phyloP scores from a whole-genome alignment of 2,797 vertebrate species.

The Cetoscarus ocellatus region DNA sequence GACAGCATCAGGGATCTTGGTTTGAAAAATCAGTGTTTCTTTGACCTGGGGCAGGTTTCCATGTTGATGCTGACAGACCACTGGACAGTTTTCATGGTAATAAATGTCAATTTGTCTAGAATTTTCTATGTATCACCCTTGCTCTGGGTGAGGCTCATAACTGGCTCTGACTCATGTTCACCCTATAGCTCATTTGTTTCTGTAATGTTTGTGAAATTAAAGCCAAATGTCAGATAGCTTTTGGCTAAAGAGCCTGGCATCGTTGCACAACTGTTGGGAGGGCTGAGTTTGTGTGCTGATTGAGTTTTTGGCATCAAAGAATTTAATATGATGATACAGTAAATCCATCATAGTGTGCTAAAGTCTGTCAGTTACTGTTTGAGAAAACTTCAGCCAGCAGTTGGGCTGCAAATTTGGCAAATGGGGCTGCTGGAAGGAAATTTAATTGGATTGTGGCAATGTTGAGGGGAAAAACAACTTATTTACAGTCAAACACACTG shows the following conservation, averaged over 20 bases:
- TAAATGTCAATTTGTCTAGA: not conserved
- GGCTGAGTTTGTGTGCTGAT: constrained; percentile 2
- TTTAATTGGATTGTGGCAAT: not conserved
- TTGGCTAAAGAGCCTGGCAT: constrained; percentile 20
- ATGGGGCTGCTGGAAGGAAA: not conserved
- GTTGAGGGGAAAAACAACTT: not conserved
- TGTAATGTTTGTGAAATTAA: constrained; percentile 22
- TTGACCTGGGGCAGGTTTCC: constrained; percentile 20
- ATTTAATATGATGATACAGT: constrained; percentile 18
- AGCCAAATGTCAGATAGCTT: constrained; percentile 31
- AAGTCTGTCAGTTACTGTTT: constrained; percentile 26
- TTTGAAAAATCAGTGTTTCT: constrained; percentile 29
- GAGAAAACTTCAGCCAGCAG: not conserved
- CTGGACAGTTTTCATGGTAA: constrained; percentile 3
- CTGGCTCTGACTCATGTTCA: not conserved
- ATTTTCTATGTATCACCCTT: not conserved
- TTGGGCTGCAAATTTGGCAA: not conserved
- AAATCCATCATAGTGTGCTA: constrained; percentile 24
- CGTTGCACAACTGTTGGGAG: not conserved
- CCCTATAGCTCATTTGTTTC: constrained; percentile 3
- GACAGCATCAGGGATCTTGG: not conserved
- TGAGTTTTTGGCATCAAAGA: constrained; percentile 26
- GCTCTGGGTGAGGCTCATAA: not conserved
- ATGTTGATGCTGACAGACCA: constrained; percentile 21
- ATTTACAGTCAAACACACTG: not conserved